Conservation (phyloP, 2,797 vertebrate genomes). For the Hypotaenidia okinawae region DNA sequence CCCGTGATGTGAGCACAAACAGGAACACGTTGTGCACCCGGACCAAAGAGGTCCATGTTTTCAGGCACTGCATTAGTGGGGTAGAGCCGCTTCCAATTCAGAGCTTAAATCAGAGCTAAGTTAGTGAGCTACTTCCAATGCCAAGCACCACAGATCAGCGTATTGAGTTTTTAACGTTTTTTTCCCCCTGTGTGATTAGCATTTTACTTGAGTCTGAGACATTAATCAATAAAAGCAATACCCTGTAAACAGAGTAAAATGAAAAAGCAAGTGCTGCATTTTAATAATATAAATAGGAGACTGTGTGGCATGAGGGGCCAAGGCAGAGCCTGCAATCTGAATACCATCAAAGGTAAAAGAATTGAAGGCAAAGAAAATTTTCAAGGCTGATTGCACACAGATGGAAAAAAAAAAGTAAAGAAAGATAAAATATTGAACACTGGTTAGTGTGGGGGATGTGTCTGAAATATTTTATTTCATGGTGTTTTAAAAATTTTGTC, state of each 20-base stretch:
- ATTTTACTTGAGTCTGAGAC: conserved; percentile 68
- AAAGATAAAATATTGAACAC: conserved; percentile 45
- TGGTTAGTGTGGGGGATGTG: not conserved
- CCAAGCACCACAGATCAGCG: conserved; percentile 9
- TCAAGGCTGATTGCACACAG: conserved; percentile 18
- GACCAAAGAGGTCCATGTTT: not conserved
- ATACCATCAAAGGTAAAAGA: conserved; percentile 50
- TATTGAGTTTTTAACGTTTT: conserved; percentile 30
- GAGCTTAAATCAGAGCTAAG: not conserved
- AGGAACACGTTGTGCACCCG: not conserved
- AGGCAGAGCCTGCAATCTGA: conserved; percentile 39
- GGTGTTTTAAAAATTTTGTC: not conserved
- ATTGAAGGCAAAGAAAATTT: conserved; percentile 54
- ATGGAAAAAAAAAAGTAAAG: not conserved
- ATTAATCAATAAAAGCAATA: conserved; percentile 70
- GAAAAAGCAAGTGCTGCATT: conserved; percentile 51
- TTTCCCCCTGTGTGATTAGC: conserved; percentile 27
- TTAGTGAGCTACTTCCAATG: not conserved
- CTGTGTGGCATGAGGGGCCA: conserved; percentile 28
- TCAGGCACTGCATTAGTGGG: not conserved
- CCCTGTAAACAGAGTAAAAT: conserved; percentile 58
- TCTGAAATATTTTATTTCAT: conserved; percentile 32
- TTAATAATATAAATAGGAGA: conserved; percentile 48
- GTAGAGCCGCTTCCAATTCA: not conserved
- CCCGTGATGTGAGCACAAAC: accelerated